Evolutionary conservation across 2,888 invertebrate species (phyloP).

Genomic region (Dyspetes luteomarginatus): DNA sequence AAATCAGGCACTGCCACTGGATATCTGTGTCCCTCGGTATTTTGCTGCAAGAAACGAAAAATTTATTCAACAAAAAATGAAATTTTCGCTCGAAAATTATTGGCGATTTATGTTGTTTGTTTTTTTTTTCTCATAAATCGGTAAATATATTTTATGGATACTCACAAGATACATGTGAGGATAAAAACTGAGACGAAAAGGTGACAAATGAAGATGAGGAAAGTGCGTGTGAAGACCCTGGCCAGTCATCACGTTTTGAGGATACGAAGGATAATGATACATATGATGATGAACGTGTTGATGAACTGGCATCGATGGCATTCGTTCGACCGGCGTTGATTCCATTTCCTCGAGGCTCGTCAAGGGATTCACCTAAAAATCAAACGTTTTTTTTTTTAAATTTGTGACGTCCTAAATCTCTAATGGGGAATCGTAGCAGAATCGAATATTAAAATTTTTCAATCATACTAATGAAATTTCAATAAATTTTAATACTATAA

Average conservation of each 20-base stretch:
- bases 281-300: constrained; percentile 91
- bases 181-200: constrained; percentile 85
- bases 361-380: constrained; percentile 84
- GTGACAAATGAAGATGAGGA: constrained; percentile 84
- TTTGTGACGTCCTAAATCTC: neutral
- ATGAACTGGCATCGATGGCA: constrained; percentile 78
- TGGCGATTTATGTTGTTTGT: neutral
- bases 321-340: constrained; percentile 70
- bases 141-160: constrained; percentile 5
- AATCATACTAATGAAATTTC: no score
- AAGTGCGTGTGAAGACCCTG: constrained; percentile 74
- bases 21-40: constrained; percentile 72
- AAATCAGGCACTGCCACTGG: constrained; percentile 71
- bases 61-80: neutral
- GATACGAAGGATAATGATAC: constrained; percentile 87
- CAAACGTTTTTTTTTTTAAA: neutral
- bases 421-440: no score
- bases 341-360: constrained; percentile 70
- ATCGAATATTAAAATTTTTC: no score
- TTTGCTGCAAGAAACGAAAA: constrained; percentile 68
- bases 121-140: neutral
- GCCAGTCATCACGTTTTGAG: constrained; percentile 63
- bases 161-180: constrained; percentile 72
- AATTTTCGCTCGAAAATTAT: neutral
- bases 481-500: no score